Evolutionary conservation across 2,888 invertebrate genomes (phyloP), one percentile per base, ranked within the genome.

Genomic region (Rosalia funebris): DNA sequence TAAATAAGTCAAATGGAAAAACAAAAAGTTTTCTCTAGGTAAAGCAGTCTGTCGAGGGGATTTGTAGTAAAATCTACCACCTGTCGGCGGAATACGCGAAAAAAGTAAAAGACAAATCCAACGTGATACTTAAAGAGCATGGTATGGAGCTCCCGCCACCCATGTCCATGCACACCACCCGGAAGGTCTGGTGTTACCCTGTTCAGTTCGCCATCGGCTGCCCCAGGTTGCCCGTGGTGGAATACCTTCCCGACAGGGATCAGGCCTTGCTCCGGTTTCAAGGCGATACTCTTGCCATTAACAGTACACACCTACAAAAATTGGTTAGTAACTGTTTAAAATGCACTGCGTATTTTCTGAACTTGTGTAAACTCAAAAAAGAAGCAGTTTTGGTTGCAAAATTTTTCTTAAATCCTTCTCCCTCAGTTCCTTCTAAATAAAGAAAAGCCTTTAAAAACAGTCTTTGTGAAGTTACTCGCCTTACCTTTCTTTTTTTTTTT

Each of bases 181-280:
- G 96, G 66, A 95, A 95, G 82, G 96, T 96, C 60, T 93, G 94
- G 91, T 97, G 97, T 84, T 97, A 97, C 82, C 94, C 97, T 1
- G 90, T 95, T 60, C 95, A 95, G 83, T 93, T 95, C 82, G 90
- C 92, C 32, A 87, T 93, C 63, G 93, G 92, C 1, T 91, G 92
- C 67, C 94, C 95, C 1, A 86, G 95, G 46, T 85, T 95, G 74
- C 95, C 96, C 7, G 87, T 89, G 42, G 90, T 96, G 12, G 95
- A 96, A 72, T 95, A 93, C 81, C 85, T 93, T 72, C 90, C 91
- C 1, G 94, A 95, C 77, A 85, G 93, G 65, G 95, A 95, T 79
- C 93, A 93, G 81, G 91, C 91, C 60, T 84, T 93, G 75, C 83
- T 97, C 59, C 89, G 95, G 66, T 97, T 90, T 82, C 92, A 94